These are phyloP conservation scores for Chrosomus eos DNA, from an alignment of 2,797 vertebrate genomes.

Conservation along the genomic window DNA sequence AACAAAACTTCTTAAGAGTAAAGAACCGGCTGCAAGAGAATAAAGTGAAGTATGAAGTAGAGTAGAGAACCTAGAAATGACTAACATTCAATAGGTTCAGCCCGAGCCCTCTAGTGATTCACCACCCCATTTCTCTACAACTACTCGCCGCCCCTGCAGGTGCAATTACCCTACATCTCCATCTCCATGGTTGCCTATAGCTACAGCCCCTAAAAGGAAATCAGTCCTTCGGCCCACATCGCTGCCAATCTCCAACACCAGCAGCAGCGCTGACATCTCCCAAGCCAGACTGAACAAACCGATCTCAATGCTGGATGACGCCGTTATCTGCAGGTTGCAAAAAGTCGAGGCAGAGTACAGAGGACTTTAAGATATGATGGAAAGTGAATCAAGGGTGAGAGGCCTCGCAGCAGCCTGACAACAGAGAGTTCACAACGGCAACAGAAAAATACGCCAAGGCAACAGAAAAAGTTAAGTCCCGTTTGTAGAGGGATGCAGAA, in stretches of 20 bases:
- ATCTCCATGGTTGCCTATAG: neutral
- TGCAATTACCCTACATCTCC: conserved; percentile 15
- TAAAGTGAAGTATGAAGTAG: neutral
- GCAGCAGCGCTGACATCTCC: neutral
- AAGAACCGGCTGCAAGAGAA: neutral
- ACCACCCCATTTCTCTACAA: neutral
- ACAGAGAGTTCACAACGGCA: too few species aligned
- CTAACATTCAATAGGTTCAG: neutral
- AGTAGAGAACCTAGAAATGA: neutral
- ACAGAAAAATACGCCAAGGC: too few species aligned
- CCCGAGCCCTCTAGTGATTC: neutral
- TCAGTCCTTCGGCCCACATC: neutral
- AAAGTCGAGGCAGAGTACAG: neutral
- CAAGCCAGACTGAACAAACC: neutral
- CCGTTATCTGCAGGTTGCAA: neutral
- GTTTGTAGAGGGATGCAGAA: too few species aligned
- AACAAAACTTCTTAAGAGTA: neutral
- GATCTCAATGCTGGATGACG: neutral
- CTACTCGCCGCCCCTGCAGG: neutral
- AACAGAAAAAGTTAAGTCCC: too few species aligned
- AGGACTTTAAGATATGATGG: neutral
- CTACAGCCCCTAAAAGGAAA: conserved; percentile 1
- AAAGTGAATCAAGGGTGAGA: neutral
- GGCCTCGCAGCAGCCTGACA: too few species aligned
- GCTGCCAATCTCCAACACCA: conserved; percentile 1